Base-by-base conservation (phyloP, 2,797 vertebrate genomes). In the Glyptemys insculpta region DNA sequence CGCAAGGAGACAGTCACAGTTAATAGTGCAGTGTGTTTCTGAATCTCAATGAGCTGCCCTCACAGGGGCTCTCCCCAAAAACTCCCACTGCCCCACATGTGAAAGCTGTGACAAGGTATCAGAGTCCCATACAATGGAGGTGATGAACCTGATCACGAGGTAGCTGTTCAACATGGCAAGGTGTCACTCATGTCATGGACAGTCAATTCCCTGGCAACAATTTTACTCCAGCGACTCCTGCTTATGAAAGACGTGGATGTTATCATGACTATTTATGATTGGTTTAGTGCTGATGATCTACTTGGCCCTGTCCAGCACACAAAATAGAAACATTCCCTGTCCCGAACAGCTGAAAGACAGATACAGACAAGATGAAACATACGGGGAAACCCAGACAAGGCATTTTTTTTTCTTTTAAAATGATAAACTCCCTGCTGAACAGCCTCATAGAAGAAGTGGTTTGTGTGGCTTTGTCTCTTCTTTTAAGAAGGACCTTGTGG, bases 91-190 rank as follows among this genome's bases (percentile, higher is more conserved):
- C 18, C 44, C 18, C 25, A 12, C 29, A 5, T 56, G 8, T 54
- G 27, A 47, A 41, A 12, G 12, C 25, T 27, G 37, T 9, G 34
- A 10, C 57, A 83, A 56, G 74, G 25, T 78, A 1, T 3, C 37
- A 21, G 21, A 23, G 86, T 41, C 31, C 31, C 7, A 0, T 1
- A 8, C 79, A 2, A 1, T 1, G 2, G 31, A 41, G 25, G 1
- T 12, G 56, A 23, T 3, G 4, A 12, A 0, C 0, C 49, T 29
- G 27, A 41, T 29, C 86, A 57, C 25, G 37, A 49, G 47, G 18
- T 14, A 57, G 59, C n/a, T 14, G 68, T 79, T 56, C 21, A 62
- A 47, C 68, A 2, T 68, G 68, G 93, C 68, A 1, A 54, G 27
- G 29, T 4, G 2, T 54, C 1, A 0, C 56, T 1, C 56, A 1